phyloP scores from a whole-genome alignment of 2,113 vertebrate species.

The Ptyas mucosa region DNA sequence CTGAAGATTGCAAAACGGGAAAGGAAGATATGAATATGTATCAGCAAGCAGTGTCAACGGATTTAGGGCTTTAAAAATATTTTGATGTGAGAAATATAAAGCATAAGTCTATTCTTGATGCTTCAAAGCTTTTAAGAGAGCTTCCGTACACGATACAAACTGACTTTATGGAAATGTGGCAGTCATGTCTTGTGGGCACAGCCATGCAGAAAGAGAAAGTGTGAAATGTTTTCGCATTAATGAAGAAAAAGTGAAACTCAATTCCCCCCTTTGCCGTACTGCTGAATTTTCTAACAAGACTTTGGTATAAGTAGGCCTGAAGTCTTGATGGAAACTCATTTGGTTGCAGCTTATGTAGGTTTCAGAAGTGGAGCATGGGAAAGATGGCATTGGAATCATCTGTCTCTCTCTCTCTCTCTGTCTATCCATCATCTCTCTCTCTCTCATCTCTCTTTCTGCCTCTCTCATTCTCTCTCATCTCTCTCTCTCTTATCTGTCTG shows the following conservation, averaged over 20 bases:
- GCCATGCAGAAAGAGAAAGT: not conserved
- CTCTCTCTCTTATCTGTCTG: too few species aligned
- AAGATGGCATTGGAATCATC: not conserved
- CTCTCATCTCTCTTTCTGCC: too few species aligned
- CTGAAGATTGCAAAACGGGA: not conserved
- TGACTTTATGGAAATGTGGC: not conserved
- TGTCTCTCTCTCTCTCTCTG: not conserved
- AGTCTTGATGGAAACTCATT: not conserved
- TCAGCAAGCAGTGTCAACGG: not conserved
- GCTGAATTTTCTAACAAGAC: not conserved
- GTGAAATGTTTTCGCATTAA: not conserved
- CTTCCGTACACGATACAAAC: not conserved
- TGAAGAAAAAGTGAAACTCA: not conserved
- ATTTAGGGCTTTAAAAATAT: not conserved
- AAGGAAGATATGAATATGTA: not conserved
- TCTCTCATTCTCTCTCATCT: too few species aligned
- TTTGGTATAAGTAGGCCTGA: not conserved
- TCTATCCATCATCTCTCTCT: too few species aligned
- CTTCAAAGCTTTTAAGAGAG: not conserved
- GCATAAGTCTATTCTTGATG: not conserved
- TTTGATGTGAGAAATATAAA: not conserved
- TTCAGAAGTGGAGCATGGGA: not conserved
- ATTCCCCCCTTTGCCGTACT: not conserved
- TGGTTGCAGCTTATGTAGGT: not conserved
- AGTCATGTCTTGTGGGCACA: not conserved